Base-by-base conservation (phyloP, 2,888 invertebrate genomes). In the Sinhomidia bicolor region DNA sequence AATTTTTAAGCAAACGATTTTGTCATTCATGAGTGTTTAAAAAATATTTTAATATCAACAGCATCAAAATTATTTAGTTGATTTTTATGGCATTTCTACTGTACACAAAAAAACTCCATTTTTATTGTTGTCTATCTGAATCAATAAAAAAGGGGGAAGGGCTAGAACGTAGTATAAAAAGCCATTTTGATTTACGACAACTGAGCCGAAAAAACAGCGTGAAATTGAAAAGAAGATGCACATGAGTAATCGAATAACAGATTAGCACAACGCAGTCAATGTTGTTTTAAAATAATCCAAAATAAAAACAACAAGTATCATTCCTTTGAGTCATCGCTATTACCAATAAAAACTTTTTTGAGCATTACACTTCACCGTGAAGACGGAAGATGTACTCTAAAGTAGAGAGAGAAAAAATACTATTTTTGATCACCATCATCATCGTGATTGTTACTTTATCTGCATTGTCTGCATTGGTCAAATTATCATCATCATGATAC, bases 121-220 rank as follows among this genome's bases (percentile, higher is more conserved):
- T 60, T 60, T 60, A 12, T 26, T 23, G 26, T 12, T 26, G 10
- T 60, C 10, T 26, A 20, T 54, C 54, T 54, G 29, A 62, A 36
- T 68, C 68, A 68, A 32, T 32, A 76, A 51, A 76, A 76, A 76
- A 76, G 26, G 51, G 29, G 51, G 76, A 76, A 76, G 51, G 76
- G 76, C 9, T 51, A 36, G 51, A 26, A 23, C 29, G 14, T 3
- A 36, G 47, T 14, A 29, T 4, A 32, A 29, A n/a, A 32, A 32
- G 26, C 3, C 26, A 29, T 32, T 23, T 60, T 60, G 20, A 26
- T 60, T 60, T 65, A 68, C 32, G 41, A 36, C 36, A 17, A 68
- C 17, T 68, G 36, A 68, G 36, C 6, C 36, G 36, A 36, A 10
- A 65, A 60, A 65, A 32, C 32, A 20, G 36, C 36, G 17, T 68